phyloP scores from a whole-genome alignment of 2,888 invertebrate species.

The Platerodrilus igneus region DNA sequence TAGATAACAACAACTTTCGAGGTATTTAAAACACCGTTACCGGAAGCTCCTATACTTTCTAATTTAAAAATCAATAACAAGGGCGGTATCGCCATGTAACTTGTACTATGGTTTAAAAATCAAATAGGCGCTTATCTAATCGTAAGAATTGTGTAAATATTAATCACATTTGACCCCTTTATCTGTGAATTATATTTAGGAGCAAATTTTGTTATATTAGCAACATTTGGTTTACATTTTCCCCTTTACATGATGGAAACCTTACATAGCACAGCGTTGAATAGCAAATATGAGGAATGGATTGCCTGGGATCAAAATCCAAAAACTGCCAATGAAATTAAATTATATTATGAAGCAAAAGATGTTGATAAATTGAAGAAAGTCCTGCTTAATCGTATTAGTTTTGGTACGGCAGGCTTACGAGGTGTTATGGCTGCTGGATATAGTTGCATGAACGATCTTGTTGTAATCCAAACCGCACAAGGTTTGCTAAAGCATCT shows the following conservation, averaged over 20 bases:
- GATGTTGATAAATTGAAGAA: constrained; percentile 58
- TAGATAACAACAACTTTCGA: no score
- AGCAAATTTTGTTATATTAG: no score
- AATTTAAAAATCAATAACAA: no score
- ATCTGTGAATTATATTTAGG: no score
- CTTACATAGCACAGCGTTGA: constrained; percentile 54
- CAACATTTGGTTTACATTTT: no score
- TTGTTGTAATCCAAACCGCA: constrained; percentile 90
- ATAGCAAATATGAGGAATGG: constrained; percentile 68
- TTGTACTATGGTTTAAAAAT: no score
- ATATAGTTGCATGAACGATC: constrained; percentile 90
- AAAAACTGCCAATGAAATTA: constrained; percentile 60
- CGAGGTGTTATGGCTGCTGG: constrained; percentile 92
- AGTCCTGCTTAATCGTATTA: constrained; percentile 65
- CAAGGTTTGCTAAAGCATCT: constrained; percentile 84
- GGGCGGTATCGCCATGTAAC: no score
- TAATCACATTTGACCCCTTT: no score
- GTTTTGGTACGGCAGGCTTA: constrained; percentile 92
- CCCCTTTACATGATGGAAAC: constrained; percentile 13
- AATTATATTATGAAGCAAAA: constrained; percentile 48
- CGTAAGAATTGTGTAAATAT: no score
- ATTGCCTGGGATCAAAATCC: constrained; percentile 71
- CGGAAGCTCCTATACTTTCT: no score
- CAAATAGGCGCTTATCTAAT: no score
- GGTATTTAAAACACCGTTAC: no score